Percentiles rank a stretch among this genome's conserved stretches.
Conservation (phyloP, 1,140 invertebrate genomes). For the Trichomalopsis sarcophagae region DNA sequence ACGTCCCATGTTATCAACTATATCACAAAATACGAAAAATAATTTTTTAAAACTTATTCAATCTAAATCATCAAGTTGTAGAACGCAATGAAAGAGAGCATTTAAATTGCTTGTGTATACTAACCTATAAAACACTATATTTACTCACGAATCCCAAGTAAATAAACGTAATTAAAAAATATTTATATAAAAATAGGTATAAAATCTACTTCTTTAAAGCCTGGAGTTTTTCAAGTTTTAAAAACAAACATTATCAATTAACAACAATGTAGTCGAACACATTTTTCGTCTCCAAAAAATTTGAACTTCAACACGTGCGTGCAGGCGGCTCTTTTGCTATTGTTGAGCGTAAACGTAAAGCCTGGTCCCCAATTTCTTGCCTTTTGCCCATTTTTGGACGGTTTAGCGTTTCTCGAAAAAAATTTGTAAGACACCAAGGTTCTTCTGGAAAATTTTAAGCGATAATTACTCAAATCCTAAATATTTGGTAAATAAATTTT, state of each 20-base stretch:
- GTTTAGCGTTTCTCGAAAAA: not conserved
- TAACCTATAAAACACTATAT: slow-evolving; percentile 23
- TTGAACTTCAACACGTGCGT: slow-evolving; percentile 15
- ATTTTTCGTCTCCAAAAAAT: not conserved
- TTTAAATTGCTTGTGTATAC: slow-evolving; percentile 20
- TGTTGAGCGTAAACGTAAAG: not conserved
- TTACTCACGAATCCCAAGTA: not conserved
- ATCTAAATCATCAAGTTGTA: slow-evolving; percentile 11
- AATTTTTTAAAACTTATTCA: not conserved
- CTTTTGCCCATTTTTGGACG: not conserved
- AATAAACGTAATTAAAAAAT: slow-evolving; percentile 1
- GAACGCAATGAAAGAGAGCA: not conserved
- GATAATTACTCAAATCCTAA: not conserved
- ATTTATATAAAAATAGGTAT: slow-evolving; percentile 6
- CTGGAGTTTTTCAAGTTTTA: not conserved
- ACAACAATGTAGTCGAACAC: not conserved
- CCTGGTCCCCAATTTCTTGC: not conserved
- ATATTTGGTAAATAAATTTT: too few relatives aligned
- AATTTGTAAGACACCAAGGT: not conserved
- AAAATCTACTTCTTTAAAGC: not conserved
- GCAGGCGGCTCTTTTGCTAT: not conserved
- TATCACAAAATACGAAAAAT: slow-evolving; percentile 33
- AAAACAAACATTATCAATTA: not conserved
- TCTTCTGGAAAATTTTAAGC: not conserved
- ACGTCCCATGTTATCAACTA: slow-evolving; percentile 82